phyloP scores from a whole-genome alignment of 35 echinoderm and acorn worm genomes.

The Lytechinus variegatus region DNA sequence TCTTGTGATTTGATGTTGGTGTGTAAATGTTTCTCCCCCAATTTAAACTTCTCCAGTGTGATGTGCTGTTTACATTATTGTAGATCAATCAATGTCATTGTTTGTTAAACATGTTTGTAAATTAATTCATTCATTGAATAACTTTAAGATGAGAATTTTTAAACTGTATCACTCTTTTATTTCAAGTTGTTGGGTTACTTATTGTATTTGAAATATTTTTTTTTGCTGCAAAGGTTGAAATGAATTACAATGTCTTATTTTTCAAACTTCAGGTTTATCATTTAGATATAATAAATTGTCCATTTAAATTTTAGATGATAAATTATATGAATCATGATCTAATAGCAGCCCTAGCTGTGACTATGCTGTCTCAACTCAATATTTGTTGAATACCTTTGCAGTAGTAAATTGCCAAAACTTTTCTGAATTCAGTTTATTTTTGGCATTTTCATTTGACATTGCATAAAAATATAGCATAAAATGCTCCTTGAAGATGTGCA shows the following conservation, averaged over 20 bases:
- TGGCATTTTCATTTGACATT: neutral
- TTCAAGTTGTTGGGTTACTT: too few species aligned
- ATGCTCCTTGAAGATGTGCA: neutral
- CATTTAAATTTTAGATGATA: neutral
- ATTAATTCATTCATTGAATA: neutral
- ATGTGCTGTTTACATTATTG: neutral
- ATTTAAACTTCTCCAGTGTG: neutral
- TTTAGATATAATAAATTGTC: neutral
- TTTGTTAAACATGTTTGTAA: neutral
- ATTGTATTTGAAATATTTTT: neutral
- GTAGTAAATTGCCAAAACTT: neutral
- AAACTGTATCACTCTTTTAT: too few species aligned
- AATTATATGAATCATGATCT: neutral
- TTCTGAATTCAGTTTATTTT: neutral
- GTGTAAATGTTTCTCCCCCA: neutral
- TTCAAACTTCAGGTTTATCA: neutral
- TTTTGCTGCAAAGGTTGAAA: neutral
- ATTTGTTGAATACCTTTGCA: neutral
- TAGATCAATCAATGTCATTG: conserved; percentile 4
- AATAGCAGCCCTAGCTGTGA: neutral
- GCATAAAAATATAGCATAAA: neutral
- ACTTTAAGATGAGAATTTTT: too few species aligned
- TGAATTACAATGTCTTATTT: neutral
- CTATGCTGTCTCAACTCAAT: neutral
- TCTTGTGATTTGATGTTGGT: neutral